Conservation (phyloP, 2,113 vertebrate species). For the Zeus faber region DNA sequence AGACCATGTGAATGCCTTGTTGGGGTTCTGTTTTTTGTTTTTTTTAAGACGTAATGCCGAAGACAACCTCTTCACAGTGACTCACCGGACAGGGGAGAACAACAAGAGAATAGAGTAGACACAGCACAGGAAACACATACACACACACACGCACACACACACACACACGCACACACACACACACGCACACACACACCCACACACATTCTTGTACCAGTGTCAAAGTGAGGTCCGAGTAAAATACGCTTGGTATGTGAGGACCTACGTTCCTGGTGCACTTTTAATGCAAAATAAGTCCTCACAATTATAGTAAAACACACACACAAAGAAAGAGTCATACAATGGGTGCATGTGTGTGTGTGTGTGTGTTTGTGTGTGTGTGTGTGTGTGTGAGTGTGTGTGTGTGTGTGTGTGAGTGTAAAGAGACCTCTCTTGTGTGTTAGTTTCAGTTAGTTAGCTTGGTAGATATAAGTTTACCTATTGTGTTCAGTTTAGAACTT, state of each 20-base stretch:
- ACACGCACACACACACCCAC: background rate
- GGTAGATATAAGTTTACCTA: too few species aligned
- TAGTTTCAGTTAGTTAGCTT: too few species aligned
- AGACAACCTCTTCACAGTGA: constrained; percentile 35
- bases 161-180: constrained; percentile 10
- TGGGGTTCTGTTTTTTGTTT: constrained; percentile 19
- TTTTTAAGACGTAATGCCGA: constrained; percentile 27
- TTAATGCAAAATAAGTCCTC: constrained; percentile 11
- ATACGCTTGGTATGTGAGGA: too few species aligned
- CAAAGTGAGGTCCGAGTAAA: too few species aligned
- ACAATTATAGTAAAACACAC: constrained; percentile 6
- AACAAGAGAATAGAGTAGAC: constrained; percentile 4
- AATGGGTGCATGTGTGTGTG: background rate
- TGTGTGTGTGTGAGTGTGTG: constrained; percentile 20
- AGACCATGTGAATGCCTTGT: constrained; percentile 32
- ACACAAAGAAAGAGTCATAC: constrained; percentile 16
- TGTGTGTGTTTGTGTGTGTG: background rate
- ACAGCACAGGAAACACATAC: constrained; percentile 8
- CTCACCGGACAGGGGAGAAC: constrained; percentile 30
- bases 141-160: background rate
- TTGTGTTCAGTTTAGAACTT: too few species aligned
- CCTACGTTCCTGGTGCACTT: too few species aligned
- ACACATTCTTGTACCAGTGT: too few species aligned
- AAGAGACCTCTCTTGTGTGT: too few species aligned
- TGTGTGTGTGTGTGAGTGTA: constrained; percentile 2